Evolutionary conservation across 2,113 vertebrate genomes (phyloP), one percentile per base, ranked within the genome.

Genomic region (Proteles cristata): DNA sequence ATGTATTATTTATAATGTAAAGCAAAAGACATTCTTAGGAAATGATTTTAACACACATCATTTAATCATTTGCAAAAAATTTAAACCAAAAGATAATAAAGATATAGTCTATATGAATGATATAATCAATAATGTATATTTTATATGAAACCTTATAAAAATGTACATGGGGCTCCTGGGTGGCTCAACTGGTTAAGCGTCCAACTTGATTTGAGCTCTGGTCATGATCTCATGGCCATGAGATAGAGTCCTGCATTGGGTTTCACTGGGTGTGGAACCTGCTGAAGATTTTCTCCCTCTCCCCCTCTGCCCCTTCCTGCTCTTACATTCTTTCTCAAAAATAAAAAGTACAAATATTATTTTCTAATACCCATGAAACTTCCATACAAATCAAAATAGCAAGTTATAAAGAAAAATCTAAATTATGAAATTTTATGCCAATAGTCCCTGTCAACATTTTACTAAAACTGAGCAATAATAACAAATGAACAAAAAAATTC

Each of bases 51-150:
- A 80, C 21, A 89, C 3, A 71, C 0, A 58, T 58, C 68, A 15
- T 74, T 86, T 55, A 81, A 26, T 50, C 12, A 86, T 90, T 43
- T 93, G 31, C 6, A 84, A 92, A 92, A 15, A 76, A 92, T 35
- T 92, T 92, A 94, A 96, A 74, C 25, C 35, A 80, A 93, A 89
- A 28, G 23, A 88, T 88, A 92, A 35, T n/a, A 77, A 23, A 35
- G 10, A 45, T 21, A 86, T 1, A 55, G 23, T 31, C 31, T 73
- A 71, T 39, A 50, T 89, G 17, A 96, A 39, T 58, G 55, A 48
- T 25, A 19, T n/a, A 92, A 81, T 71, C 28, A 76, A 9, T 58
- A 43, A 73, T 31, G 39, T 31, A 21, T 69, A 79, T 86, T 21
- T 71, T 63, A 92, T 0, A 33, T 23, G 26, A 66, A 95, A n/a